phyloP scores from a whole-genome alignment of 2,888 invertebrate species.

The Lottia gigantea region DNA sequence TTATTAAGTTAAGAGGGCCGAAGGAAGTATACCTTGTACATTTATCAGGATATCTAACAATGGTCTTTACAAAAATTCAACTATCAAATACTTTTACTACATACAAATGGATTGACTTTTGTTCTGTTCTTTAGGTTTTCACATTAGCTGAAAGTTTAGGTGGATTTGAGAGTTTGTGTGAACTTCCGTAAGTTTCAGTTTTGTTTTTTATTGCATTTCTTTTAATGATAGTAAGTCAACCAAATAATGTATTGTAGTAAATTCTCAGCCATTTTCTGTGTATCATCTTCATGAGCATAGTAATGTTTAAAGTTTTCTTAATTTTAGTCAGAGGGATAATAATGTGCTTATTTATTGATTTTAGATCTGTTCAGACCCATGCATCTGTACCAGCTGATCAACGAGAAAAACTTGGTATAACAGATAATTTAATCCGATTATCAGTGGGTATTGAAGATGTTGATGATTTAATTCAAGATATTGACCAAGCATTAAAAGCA shows the following conservation, averaged over 20 bases:
- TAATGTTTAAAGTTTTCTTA: no score
- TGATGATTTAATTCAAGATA: slow-evolving; percentile 64
- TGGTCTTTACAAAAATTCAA: no score
- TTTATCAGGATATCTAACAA: no score
- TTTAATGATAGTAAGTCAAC: no score
- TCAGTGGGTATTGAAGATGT: slow-evolving; percentile 68
- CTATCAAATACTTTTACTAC: neutral
- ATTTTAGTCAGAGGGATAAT: no score
- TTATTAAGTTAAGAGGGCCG: no score
- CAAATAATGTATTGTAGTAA: no score
- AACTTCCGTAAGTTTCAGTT: slow-evolving; percentile 64
- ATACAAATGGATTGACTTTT: neutral
- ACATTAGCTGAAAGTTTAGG: slow-evolving; percentile 68
- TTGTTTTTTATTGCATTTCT: no score
- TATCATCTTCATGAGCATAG: no score
- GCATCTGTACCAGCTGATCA: slow-evolving; percentile 66
- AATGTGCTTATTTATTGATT: neutral
- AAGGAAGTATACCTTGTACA: no score
- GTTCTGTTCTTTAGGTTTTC: slow-evolving; percentile 56
- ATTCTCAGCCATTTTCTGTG: no score
- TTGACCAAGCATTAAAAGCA: slow-evolving; percentile 61
- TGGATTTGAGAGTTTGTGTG: slow-evolving; percentile 68
- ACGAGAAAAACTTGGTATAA: slow-evolving; percentile 62
- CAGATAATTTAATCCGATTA: slow-evolving; percentile 65
- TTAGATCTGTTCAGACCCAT: slow-evolving; percentile 68